These are phyloP conservation scores for Actinia equina DNA, from an alignment of 64 coral and sea anemone genomes.

Conservation along the genomic window DNA sequence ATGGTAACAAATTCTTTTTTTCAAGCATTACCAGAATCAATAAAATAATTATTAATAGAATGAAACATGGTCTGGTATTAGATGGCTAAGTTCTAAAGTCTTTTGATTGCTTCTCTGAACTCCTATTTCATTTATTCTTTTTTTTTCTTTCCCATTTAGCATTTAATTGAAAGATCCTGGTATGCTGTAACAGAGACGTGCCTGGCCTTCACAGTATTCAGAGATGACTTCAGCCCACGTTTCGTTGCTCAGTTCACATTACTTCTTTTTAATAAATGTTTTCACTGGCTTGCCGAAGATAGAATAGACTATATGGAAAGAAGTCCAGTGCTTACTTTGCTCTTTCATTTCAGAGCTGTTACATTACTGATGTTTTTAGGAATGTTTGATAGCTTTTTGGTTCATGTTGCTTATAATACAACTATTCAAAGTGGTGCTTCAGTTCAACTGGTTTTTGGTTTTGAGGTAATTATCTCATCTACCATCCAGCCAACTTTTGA, in stretches of 20 bases:
- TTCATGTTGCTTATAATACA: conserved; percentile 90
- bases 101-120: neutral
- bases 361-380: conserved; percentile 73
- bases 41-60: too few species aligned
- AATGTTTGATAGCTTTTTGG: conserved; percentile 76
- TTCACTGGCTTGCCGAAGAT: conserved; percentile 97
- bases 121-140: neutral
- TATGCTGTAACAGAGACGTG: conserved; percentile 99
- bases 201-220: conserved; percentile 94
- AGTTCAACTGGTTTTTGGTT: conserved; percentile 95
- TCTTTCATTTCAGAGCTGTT: conserved; percentile 84
- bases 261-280: conserved; percentile 90
- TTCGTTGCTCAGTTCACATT: conserved; percentile 99
- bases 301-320: conserved; percentile 99
- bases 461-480: conserved; percentile 66
- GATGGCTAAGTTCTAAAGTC: neutral
- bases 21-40: too few species aligned
- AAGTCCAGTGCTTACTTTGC: conserved; percentile 88
- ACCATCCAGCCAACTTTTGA: neutral
- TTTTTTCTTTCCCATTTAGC: conserved; percentile 58
- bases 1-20: too few species aligned
- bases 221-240: conserved; percentile 96
- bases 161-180: conserved; percentile 99
- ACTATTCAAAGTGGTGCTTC: conserved; percentile 92
- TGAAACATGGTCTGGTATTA: too few species aligned